Evolutionary conservation across 2,797 vertebrate genomes (phyloP).

Genomic region (Benthosema pterotum): DNA sequence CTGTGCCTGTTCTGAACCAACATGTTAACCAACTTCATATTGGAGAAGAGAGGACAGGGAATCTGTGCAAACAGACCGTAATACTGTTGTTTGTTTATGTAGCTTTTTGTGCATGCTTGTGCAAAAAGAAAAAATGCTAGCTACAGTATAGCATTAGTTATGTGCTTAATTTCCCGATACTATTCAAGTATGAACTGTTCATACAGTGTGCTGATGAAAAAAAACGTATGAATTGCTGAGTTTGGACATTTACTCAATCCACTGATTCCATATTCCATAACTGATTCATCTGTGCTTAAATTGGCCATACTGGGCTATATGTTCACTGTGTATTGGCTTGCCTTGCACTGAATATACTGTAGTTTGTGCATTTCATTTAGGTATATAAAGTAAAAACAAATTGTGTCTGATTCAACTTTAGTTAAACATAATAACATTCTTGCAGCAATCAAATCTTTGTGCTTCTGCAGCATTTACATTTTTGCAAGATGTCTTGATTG

Average conservation of each 20-base stretch:
- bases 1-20: neutral
- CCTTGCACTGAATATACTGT: neutral
- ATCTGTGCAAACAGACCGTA: neutral
- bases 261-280: conserved; percentile 36
- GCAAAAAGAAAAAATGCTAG: conserved; percentile 20
- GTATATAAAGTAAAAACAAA: conserved; percentile 1
- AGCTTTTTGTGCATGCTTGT: conserved; percentile 23
- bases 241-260: conserved; percentile 18
- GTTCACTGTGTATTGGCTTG: conserved; percentile 8
- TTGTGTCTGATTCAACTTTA: neutral
- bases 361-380: conserved; percentile 29
- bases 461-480: conserved; percentile 31
- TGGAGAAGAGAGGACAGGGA: neutral
- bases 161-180: neutral
- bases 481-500: neutral
- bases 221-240: neutral
- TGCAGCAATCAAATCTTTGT: conserved; percentile 38
- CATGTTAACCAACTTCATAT: conserved; percentile 10
- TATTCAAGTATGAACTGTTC: neutral
- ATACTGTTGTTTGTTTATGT: neutral
- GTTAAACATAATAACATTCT: neutral
- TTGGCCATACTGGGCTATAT: neutral
- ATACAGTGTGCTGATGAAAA: neutral
- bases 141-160: neutral
- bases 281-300: conserved; percentile 10